Evolutionary conservation across 2,113 vertebrate genomes (phyloP).

Genomic region (Sialia sialis): DNA sequence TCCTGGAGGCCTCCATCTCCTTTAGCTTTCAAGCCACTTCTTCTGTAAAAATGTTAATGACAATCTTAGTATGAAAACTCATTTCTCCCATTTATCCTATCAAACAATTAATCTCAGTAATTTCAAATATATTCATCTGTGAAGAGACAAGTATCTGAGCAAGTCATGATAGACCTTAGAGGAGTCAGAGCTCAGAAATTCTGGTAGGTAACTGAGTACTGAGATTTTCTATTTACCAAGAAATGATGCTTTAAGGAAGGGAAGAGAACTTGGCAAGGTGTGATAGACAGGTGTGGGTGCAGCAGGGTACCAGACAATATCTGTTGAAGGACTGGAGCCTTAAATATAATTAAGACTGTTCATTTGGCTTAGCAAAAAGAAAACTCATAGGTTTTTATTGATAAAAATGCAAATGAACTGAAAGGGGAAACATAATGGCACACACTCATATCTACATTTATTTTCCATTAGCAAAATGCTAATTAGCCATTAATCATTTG

Average conservation of each 20-base stretch:
- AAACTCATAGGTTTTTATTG: slow-evolving; percentile 11
- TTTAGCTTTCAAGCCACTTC: slow-evolving; percentile 27
- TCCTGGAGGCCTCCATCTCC: neutral
- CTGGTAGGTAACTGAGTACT: neutral
- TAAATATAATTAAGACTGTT: neutral
- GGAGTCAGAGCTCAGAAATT: slow-evolving; percentile 11
- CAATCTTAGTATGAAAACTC: slow-evolving; percentile 34
- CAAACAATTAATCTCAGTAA: slow-evolving; percentile 44
- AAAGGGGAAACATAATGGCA: neutral
- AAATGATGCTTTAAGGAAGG: neutral
- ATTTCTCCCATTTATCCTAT: neutral
- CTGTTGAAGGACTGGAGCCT: neutral
- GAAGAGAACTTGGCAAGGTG: slow-evolving; percentile 31
- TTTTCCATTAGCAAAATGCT: slow-evolving; percentile 53
- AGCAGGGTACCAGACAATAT: neutral
- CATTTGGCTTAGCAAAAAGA: neutral
- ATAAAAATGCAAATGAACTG: slow-evolving; percentile 46
- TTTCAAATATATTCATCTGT: slow-evolving; percentile 48
- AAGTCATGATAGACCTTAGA: slow-evolving; percentile 45
- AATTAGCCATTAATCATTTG: slow-evolving; percentile 51
- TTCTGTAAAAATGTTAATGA: slow-evolving; percentile 56
- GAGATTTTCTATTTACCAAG: slow-evolving; percentile 47
- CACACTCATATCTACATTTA: slow-evolving; percentile 13
- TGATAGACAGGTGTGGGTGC: neutral
- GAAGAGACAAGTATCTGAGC: slow-evolving; percentile 19